These are phyloP conservation scores for Myotis planiceps DNA, from an alignment of 2,797 vertebrate genomes.

Conservation along the genomic window DNA sequence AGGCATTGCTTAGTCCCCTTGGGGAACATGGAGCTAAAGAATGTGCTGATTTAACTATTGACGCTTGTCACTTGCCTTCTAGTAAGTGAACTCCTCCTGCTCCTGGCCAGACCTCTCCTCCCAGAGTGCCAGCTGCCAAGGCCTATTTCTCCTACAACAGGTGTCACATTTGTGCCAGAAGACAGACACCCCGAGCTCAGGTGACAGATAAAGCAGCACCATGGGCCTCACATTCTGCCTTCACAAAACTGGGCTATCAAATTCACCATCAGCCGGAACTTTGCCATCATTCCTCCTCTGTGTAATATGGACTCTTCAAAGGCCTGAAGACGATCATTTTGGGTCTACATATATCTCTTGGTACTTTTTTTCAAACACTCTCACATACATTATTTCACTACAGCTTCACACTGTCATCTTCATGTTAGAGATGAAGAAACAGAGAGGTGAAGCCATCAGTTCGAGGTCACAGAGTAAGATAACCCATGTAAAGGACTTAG, in stretches of 20 bases:
- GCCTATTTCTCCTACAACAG: constrained; percentile 55
- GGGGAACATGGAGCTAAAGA: constrained; percentile 9
- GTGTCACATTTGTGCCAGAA: constrained; percentile 67
- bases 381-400: not conserved
- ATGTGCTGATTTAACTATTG: constrained; percentile 25
- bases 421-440: not conserved
- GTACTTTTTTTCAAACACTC: not conserved
- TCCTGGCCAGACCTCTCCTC: constrained; percentile 27
- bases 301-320: not conserved
- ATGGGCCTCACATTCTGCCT: constrained; percentile 50
- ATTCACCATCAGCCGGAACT: constrained; percentile 21
- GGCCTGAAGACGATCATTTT: not conserved
- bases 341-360: not conserved
- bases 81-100: not conserved
- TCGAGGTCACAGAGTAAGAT: not conserved
- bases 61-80: constrained; percentile 37
- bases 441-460: not conserved
- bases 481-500: not conserved
- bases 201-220: constrained; percentile 60
- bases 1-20: not conserved
- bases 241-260: constrained; percentile 66
- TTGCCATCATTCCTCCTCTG: not conserved
- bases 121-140: constrained; percentile 66
- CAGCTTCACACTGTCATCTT: not conserved
- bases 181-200: constrained; percentile 68